These are phyloP conservation scores for Ormyrus labotus DNA, from an alignment of 2,888 invertebrate genomes.

Conservation along the genomic window DNA sequence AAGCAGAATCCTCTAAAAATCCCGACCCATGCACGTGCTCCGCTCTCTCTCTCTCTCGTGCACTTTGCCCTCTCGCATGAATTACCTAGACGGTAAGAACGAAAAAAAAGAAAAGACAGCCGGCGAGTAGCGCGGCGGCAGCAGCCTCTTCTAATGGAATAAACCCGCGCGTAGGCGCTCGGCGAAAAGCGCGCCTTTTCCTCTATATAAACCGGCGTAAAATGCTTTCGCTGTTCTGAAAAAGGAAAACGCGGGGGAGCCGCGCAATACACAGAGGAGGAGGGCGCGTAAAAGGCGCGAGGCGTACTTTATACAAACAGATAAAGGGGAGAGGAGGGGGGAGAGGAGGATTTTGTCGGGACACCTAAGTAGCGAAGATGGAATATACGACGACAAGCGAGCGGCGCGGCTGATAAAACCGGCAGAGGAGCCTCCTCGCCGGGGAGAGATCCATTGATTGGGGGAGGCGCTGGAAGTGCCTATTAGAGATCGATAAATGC, in stretches of 20 bases:
- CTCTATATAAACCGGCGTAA: not conserved
- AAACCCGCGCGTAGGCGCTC: not conserved
- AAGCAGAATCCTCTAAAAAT: not conserved
- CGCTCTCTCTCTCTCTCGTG: not conserved
- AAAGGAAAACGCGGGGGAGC: slow-evolving; percentile 5
- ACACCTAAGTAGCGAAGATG: slow-evolving; percentile 7
- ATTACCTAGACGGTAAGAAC: slow-evolving; percentile 3
- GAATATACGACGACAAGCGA: slow-evolving; percentile 13
- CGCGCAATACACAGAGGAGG: not conserved
- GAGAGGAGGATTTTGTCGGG: slow-evolving; percentile 1
- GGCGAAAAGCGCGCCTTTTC: too few species aligned
- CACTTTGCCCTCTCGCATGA: slow-evolving; percentile 27
- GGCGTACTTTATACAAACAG: slow-evolving; percentile 16
- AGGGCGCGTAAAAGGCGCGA: not conserved
- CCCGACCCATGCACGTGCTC: not conserved
- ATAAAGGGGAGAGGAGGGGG: slow-evolving; percentile 5
- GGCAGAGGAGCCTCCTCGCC: not conserved
- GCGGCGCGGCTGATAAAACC: slow-evolving; percentile 27
- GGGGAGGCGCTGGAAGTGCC: slow-evolving; percentile 4
- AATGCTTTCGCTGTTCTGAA: slow-evolving; percentile 47
- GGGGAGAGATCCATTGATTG: slow-evolving; percentile 13
- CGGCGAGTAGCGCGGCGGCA: not conserved
- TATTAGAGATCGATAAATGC: slow-evolving; percentile 6
- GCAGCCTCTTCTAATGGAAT: slow-evolving; percentile 17
- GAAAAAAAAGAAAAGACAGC: not conserved